phyloP scores from a whole-genome alignment of 2,888 invertebrate genomes.

The Fragum whitleyi region DNA sequence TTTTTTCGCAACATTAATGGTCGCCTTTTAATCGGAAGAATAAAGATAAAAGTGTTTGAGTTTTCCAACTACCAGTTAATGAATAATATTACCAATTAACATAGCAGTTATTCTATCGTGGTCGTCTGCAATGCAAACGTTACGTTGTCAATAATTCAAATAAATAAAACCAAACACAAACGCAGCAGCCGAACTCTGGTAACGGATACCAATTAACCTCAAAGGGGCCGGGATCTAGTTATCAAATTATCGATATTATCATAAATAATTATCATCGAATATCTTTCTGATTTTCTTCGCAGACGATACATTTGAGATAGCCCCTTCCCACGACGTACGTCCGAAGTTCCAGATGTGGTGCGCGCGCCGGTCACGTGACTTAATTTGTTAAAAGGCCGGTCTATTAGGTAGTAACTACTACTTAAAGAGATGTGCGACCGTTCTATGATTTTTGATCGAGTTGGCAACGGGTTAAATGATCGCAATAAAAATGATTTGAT shows the following conservation, averaged over 20 bases:
- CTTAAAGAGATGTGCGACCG: constrained; percentile 19
- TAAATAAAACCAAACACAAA: constrained; percentile 21
- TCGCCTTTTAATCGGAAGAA: too few relatives aligned
- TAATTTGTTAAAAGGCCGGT: constrained; percentile 27
- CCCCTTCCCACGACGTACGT: constrained; percentile 41
- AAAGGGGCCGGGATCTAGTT: constrained; percentile 3
- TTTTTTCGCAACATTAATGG: too few relatives aligned
- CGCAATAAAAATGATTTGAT: too few relatives aligned
- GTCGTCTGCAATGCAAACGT: constrained; percentile 16
- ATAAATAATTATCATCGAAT: constrained; percentile 50
- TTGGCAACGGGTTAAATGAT: neutral
- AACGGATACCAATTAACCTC: constrained; percentile 29
- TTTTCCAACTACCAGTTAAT: neutral
- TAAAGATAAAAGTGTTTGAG: too few relatives aligned
- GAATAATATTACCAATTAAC: constrained; percentile 12
- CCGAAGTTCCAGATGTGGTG: constrained; percentile 59
- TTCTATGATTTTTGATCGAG: neutral
- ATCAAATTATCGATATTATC: constrained; percentile 47
- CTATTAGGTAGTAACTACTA: constrained; percentile 29
- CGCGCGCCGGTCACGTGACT: constrained; percentile 63
- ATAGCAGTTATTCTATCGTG: neutral
- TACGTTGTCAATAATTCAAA: neutral
- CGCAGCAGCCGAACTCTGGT: constrained; percentile 7
- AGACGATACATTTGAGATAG: constrained; percentile 34
- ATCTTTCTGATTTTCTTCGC: constrained; percentile 26